Percentiles rank a stretch among this genome's conserved stretches.
Evolutionary conservation across 2,888 invertebrate genomes (phyloP).

Genomic region (Scaptodrosophila latifasciaeformis): DNA sequence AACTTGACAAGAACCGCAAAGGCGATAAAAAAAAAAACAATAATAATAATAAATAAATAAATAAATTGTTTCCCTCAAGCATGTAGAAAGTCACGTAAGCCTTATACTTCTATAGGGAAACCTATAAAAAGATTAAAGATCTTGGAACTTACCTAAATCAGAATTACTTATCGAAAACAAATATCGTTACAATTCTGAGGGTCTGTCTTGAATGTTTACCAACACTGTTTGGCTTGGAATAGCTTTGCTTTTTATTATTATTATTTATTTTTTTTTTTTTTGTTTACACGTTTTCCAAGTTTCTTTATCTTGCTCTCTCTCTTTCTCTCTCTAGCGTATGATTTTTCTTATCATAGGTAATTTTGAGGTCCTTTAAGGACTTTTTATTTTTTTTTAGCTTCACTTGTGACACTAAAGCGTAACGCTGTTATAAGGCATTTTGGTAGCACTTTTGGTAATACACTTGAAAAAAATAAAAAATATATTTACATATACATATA

Average conservation of each 20-base stretch:
- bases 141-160: constrained; percentile 37
- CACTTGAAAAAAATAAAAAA: constrained; percentile 1
- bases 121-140: too few relatives aligned
- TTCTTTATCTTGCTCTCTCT: too few relatives aligned
- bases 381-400: constrained; percentile 28
- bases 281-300: constrained; percentile 27
- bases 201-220: constrained; percentile 16
- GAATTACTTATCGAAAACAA: constrained; percentile 12
- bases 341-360: too few relatives aligned
- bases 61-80: too few relatives aligned
- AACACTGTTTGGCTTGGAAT: constrained; percentile 21
- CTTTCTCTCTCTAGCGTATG: too few relatives aligned
- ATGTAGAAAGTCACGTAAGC: too few relatives aligned
- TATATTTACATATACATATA: not conserved
- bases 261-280: too few relatives aligned
- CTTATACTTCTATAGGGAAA: too few relatives aligned
- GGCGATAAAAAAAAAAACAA: too few relatives aligned
- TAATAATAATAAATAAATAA: too few relatives aligned
- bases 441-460: constrained; percentile 42
- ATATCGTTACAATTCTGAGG: constrained; percentile 4
- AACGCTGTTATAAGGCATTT: constrained; percentile 58
- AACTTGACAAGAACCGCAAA: too few relatives aligned
- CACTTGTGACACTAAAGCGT: constrained; percentile 62
- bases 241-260: too few relatives aligned
- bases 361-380: not conserved